A percentile compares a stretch with the other conserved stretches of the same genome.
Conservation (phyloP, 2,888 invertebrate genomes). For the Altica lythri region DNA sequence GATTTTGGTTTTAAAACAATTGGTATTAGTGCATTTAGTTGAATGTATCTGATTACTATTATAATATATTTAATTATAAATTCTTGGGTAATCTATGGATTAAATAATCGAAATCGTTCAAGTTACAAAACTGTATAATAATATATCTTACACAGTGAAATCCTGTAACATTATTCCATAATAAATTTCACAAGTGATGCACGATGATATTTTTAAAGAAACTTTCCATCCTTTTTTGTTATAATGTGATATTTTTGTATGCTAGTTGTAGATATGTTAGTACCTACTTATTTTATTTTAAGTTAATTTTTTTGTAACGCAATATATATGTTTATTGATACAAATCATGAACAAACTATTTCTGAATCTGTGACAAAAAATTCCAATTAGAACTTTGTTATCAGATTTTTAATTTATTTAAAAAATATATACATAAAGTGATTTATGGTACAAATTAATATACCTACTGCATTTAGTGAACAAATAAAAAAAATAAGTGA, state of each 20-base stretch:
- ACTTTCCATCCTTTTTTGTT: conserved; percentile 24
- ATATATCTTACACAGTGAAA: too few species aligned
- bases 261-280: conserved; percentile 27
- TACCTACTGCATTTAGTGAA: too few species aligned
- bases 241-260: conserved; percentile 37
- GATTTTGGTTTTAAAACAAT: too few species aligned
- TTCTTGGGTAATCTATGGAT: too few species aligned
- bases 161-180: conserved; percentile 18
- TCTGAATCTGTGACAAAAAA: conserved; percentile 33
- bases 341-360: conserved; percentile 32
- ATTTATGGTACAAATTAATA: too few species aligned
- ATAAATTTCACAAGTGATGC: conserved; percentile 28
- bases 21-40: too few species aligned
- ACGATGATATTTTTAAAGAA: conserved; percentile 35
- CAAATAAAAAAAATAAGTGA: too few species aligned
- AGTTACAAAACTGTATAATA: too few species aligned
- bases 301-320: conserved; percentile 24
- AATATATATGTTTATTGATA: conserved; percentile 30
- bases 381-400: conserved; percentile 17
- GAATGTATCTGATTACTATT: too few species aligned
- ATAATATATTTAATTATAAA: too few species aligned
- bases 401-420: background rate
- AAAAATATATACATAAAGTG: background rate
- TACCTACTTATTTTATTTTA: conserved; percentile 33
- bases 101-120: too few species aligned